Percentiles rank a stretch among this genome's conserved stretches.
phyloP scores from a whole-genome alignment of 2,113 vertebrate genomes.

The Notothenia coriiceps region DNA sequence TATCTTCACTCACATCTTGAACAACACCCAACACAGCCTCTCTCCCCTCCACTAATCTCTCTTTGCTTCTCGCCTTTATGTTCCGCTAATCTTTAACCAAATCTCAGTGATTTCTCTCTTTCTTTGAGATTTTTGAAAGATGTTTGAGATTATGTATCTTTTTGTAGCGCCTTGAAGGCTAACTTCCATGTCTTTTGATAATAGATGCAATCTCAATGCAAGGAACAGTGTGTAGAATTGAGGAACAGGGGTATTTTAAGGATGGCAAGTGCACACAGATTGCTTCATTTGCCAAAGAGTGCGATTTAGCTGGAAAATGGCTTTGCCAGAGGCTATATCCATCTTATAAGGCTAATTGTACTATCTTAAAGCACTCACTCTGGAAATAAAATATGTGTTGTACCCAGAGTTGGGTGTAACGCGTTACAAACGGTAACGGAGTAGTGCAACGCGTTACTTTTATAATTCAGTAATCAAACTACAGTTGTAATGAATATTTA shows the following conservation, averaged over 20 bases:
- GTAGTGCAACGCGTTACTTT: too few relatives aligned
- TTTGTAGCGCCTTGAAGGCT: slow-evolving; percentile 26
- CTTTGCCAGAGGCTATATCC: slow-evolving; percentile 35
- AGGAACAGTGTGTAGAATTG: slow-evolving; percentile 34
- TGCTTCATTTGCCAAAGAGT: slow-evolving; percentile 47
- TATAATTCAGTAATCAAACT: too few relatives aligned
- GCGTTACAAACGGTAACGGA: too few relatives aligned
- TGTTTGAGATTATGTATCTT: slow-evolving; percentile 46
- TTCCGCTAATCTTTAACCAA: slow-evolving; percentile 35
- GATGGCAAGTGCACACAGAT: slow-evolving; percentile 4
- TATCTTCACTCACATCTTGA: slow-evolving; percentile 28
- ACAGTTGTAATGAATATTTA: slow-evolving; percentile 11
- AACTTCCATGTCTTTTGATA: slow-evolving; percentile 44
- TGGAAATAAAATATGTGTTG: slow-evolving; percentile 30
- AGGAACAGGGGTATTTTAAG: slow-evolving; percentile 29
- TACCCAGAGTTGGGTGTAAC: not conserved
- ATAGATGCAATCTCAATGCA: slow-evolving; percentile 56
- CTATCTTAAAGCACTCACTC: slow-evolving; percentile 8
- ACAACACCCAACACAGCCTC: slow-evolving; percentile 24
- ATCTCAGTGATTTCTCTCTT: slow-evolving; percentile 22
- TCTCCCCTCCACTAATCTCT: slow-evolving; percentile 20
- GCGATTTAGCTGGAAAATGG: slow-evolving; percentile 42
- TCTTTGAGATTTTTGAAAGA: not conserved
- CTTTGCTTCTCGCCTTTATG: slow-evolving; percentile 22
- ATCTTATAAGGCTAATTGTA: slow-evolving; percentile 44